Base-by-base conservation (phyloP, 2,888 invertebrate genomes). In the Eubasilissa splendida region DNA sequence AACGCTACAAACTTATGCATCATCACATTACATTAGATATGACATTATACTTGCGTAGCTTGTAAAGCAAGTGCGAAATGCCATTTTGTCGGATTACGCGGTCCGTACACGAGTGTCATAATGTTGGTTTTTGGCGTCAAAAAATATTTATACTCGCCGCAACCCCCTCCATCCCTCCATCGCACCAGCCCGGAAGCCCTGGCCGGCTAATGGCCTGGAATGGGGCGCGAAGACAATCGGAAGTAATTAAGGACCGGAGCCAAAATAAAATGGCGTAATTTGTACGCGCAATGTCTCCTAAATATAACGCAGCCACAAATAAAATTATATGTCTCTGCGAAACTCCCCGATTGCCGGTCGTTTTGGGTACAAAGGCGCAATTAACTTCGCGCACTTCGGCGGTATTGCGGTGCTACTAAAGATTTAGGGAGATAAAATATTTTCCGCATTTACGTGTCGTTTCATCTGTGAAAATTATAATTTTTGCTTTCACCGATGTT, bases 201-300 rank as follows among this genome's bases (percentile, higher is more conserved):
- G 80, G 60, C 66, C 71, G 76, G 80, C 74, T 80, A 82, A 82
- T 82, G 82, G 82, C 42, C 76, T 80, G 70, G 82, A 82, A 82
- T 78, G 76, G 78, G 63, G 78, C 76, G 76, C 77, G 73, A 82
- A 82, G 82, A 80, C 82, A 80, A 76, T 80, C 82, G 82, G 82
- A 82, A 82, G 79, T 76, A 82, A 82, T 82, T 82, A 80, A 77
- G 79, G 76, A 70, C 70, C 60, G 52, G 79, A 56, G 76, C 76
- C 76, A 76, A 80, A 80, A 80, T 70, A 80, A 80, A 76, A 68
- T 52, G 68, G 68, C 65, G 53, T 77, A 70, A 77, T 77, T 70
- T 77, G 77, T 70, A 58, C 65, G 56, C 71, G 52, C 10, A 42
- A 5, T 66, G 50, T 66, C 66, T 66, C 11, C 66, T 31, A 66